Percentiles rank a stretch among this genome's conserved stretches.
phyloP scores from a whole-genome alignment of 1,140 invertebrate species.

The Drosophila insularis region DNA sequence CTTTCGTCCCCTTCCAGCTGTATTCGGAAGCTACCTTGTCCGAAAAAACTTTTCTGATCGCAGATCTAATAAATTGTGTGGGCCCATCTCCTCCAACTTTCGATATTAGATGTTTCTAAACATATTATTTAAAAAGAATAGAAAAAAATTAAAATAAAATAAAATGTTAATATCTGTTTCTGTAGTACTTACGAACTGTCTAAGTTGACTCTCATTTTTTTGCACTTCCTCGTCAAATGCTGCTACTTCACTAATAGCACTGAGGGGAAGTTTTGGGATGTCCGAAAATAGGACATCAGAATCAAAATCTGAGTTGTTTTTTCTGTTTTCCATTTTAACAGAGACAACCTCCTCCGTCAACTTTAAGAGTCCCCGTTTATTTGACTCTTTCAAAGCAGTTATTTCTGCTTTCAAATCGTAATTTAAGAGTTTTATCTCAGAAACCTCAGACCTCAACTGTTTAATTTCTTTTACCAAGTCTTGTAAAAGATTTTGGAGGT shows the following conservation, averaged over 20 bases:
- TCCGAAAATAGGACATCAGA: not conserved
- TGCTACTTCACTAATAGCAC: slow-evolving; percentile 11
- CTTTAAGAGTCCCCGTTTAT: not conserved
- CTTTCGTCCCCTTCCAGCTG: too few relatives aligned
- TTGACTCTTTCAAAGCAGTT: slow-evolving; percentile 5
- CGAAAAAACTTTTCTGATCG: too few relatives aligned
- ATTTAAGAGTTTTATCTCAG: not conserved
- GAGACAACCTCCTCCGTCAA: slow-evolving; percentile 20
- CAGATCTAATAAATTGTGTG: too few relatives aligned
- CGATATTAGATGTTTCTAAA: too few relatives aligned
- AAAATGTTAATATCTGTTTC: slow-evolving; percentile 8
- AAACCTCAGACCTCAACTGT: slow-evolving; percentile 4
- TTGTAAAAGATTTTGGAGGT: slow-evolving; percentile 8
- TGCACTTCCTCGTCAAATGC: slow-evolving; percentile 15
- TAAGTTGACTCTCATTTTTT: slow-evolving; percentile 15
- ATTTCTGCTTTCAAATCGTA: slow-evolving; percentile 5
- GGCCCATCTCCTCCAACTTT: too few relatives aligned
- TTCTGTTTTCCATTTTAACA: slow-evolving; percentile 20
- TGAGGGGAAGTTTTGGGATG: slow-evolving; percentile 11
- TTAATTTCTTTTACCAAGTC: slow-evolving; percentile 3
- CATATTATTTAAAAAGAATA: too few relatives aligned
- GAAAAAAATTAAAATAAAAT: slow-evolving; percentile 18
- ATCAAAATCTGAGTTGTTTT: slow-evolving; percentile 1
- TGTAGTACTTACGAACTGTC: slow-evolving; percentile 16
- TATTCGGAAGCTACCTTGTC: too few relatives aligned